Evolutionary conservation across 2,888 invertebrate species (phyloP).

Genomic region (Scaptomyza polygonia): DNA sequence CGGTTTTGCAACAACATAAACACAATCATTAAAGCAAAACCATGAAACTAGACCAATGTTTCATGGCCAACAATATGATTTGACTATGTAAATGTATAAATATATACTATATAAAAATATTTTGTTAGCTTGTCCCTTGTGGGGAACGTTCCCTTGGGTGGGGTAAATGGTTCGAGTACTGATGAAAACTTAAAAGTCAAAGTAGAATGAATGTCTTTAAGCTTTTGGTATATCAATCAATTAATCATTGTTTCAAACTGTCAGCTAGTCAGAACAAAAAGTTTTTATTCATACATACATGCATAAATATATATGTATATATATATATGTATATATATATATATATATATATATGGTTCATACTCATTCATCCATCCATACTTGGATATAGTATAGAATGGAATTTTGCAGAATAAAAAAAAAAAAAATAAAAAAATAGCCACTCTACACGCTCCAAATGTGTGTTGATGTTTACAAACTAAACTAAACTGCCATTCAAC

Average conservation of each 20-base stretch:
- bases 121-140: no score
- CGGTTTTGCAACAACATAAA: background rate
- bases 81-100: slow-evolving; percentile 5
- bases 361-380: no score
- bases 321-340: no score
- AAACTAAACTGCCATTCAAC: background rate
- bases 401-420: no score
- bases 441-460: background rate
- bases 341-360: no score
- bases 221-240: background rate
- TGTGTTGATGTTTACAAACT: background rate
- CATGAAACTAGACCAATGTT: slow-evolving; percentile 25
- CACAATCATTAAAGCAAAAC: background rate
- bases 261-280: background rate
- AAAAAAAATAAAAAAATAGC: background rate
- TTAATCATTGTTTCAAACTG: background rate
- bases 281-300: background rate
- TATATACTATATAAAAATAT: no score
- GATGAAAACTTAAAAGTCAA: no score
- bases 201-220: background rate
- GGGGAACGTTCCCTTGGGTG: no score
- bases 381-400: no score
- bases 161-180: no score
- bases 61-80: slow-evolving; percentile 39
- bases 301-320: no score